A percentile compares a stretch with the other conserved stretches of the same genome.
Evolutionary conservation across 2,113 vertebrate species (phyloP).

Genomic region (Chaetops frenatus): DNA sequence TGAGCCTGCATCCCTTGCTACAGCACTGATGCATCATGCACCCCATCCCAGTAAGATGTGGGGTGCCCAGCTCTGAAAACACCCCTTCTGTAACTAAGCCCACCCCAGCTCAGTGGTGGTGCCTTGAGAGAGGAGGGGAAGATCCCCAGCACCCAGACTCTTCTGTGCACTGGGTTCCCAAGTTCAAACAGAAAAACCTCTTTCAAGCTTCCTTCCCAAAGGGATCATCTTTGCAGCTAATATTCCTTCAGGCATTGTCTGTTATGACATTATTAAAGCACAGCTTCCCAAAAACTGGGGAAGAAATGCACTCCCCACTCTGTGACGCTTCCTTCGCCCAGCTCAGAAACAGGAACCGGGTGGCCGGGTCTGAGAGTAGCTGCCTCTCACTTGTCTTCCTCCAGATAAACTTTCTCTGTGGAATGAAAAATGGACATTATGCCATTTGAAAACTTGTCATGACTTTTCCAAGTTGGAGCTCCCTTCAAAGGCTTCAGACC

Average conservation of each 20-base stretch:
- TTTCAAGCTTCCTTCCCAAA: neutral
- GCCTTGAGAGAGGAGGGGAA: fast-evolving
- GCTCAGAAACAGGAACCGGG: neutral
- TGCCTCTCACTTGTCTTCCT: neutral
- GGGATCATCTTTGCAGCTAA: neutral
- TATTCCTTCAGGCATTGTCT: neutral
- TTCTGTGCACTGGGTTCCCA: neutral
- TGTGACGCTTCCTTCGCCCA: fast-evolving
- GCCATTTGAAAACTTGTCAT: neutral
- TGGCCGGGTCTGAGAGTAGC: neutral
- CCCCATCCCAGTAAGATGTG: neutral
- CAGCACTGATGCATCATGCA: neutral
- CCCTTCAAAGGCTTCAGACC: neutral
- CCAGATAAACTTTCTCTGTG: neutral
- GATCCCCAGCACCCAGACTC: neutral
- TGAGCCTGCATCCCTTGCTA: neutral
- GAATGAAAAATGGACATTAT: neutral
- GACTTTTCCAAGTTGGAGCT: neutral
- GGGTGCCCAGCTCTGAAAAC: neutral
- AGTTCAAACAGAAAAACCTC: neutral
- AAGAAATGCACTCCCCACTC: neutral
- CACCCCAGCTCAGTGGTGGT: neutral
- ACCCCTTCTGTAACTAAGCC: neutral
- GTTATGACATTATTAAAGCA: neutral
- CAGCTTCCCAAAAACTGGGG: neutral